Evolutionary conservation across 30 jellyfish, hydroid and myxozoan genomes (phyloP), one percentile per base, ranked within the genome.

Genomic region (Aurelia sp.): DNA sequence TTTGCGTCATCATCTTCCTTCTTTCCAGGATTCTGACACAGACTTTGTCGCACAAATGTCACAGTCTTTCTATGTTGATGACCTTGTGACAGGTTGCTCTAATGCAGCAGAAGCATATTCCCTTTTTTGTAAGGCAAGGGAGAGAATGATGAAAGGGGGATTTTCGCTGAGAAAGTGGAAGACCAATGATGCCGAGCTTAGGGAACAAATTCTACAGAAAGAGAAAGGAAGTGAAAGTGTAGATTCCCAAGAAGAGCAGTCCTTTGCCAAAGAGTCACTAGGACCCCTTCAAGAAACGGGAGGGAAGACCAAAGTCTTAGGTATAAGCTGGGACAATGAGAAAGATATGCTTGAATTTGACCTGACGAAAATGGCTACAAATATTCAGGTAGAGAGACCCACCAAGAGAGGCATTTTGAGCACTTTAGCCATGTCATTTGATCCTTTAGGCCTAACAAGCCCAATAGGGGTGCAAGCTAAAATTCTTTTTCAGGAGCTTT

Each of bases 81-180:
- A 81, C 62, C 79, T 81, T 18, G 91, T 81, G 33, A 66, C 82
- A 13, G 74, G 76, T 20, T 21, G 71, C 66, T 10, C 18, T 22
- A 35, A 48, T 66, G 75, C 33, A 41, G 91, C 17, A 51, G 84
- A 66, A 60, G 84, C 84, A 15, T 47, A 11, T 35, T 21, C 17
- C n/a, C 74, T 81, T 19, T 81, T 18, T 53, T 15, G 35, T 11
- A 70, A 71, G 73, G 69, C 86, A 19, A 69, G 44, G 22, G 79
- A 57, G 20, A 61, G 86, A 37, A 69, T 83, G 87, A 21, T 8
- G 68, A 41, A 53, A 18, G 82, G 91, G 31, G 91, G 84, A n/a
- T 81, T 81, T 64, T n/a, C 13, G 13, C 74, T 81, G 0, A 50
- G 91, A 66, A 81, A 81, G 37, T 81, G 91, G 91, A 51, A 48